Evolutionary conservation across 2,797 vertebrate genomes (phyloP), one percentile per base, ranked within the genome.

Genomic region (Rhabdophis nuchalis): DNA sequence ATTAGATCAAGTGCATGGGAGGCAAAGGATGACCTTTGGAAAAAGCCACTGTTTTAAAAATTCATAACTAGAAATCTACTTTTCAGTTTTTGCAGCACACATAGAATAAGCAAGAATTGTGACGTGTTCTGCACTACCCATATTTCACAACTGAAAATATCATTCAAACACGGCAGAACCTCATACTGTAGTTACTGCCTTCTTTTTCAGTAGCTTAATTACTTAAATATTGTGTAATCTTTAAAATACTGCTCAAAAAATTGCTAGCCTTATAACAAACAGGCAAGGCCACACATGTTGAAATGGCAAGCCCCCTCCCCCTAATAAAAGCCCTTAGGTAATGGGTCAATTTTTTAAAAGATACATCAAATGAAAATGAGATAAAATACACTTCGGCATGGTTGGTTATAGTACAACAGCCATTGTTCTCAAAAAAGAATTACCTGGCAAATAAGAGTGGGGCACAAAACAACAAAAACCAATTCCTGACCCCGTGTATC

Each of bases 21-120:
- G 90, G 95, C 95, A 23, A 94, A 96, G 96, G 94, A 96, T 92
- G 93, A 96, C 96, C 97, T 97, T 97, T 97, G 97, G 97, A 96
- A 96, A 95, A 86, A 97, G 97, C 95, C 96, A 96, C 94, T 92
- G 94, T 95, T 93, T 95, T 92, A 0, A 0, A 93, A 92, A 93
- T 93, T 95, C 92, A 92, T 72, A 64, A 92, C 92, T 89, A 93
- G 90, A 95, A 95, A 96, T 89, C 96, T 93, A 95, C 95, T 0
- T 60, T 92, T 94, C 93, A 93, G 93, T 46, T 54, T 54, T 89
- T 2, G 92, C 41, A 93, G 91, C 0, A 1, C 88, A 90, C 92
- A 93, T 91, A 85, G 4, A 46, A 85, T 20, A 2, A 53, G 29
- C 85, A 91, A 93, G 94, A 94, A 5, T 3, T 85, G 57, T 77